Evolutionary conservation across 1,140 invertebrate genomes (phyloP), one percentile per base, ranked within the genome.

Genomic region (Cherax quadricarinatus): DNA sequence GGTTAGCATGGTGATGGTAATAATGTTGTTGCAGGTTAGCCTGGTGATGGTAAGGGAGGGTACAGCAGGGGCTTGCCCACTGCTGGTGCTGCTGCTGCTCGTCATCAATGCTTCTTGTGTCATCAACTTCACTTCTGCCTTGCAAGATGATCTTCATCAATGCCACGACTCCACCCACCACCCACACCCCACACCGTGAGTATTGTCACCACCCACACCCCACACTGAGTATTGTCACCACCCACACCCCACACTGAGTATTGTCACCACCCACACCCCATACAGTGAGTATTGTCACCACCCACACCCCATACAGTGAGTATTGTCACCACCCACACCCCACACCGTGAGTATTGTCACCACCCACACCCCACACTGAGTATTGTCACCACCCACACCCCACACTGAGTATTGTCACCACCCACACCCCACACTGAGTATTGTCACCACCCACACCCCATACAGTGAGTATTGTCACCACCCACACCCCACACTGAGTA

Each of bases 31-130:
- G 6, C 70, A 75, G 70, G n/a, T 7, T 0, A 5, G n/a, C 7
- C 70, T 75, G 70, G 70, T 75, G 70, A 75, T 75, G 70, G n/a
- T 75, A 30, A 75, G 70, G 70, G 70, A 30, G 70, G n/a, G n/a
- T 24, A 6, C 30, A n/a, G 21, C 3, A 9, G 70, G 70, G 70
- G 70, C 16, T 7, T n/a, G n/a, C 24, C 70, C 18, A 18, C 21
- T 66, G 18, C 62, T 66, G 62, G 53, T 57, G 30, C 30, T 60
- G 57, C 57, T 60, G 9, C 66, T 70, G 70, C n/a, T 75, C 6
- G 7, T 75, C n/a, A 9, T 24, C 70, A 30, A 6, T 12, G 24
- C 7, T 12, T 24, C 24, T 21, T 75, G 66, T 7, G 1, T 30
- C n/a, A 6, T 75, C 70, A n/a, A 75, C n/a, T n/a, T 75, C n/a